These are phyloP conservation scores for Erannis defoliaria DNA, from an alignment of 2,888 invertebrate species.

Conservation along the genomic window DNA sequence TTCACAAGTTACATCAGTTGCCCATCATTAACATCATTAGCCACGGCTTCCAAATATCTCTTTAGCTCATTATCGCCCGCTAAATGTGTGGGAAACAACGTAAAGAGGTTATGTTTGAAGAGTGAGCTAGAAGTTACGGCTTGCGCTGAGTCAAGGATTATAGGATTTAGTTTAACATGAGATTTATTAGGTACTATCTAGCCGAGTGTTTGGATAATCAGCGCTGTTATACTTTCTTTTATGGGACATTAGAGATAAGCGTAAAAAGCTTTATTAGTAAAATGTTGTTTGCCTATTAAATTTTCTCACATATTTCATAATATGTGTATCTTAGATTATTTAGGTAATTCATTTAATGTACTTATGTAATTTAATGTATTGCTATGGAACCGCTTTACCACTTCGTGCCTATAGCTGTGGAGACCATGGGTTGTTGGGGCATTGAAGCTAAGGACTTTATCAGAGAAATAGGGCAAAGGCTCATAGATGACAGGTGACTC, in stretches of 20 bases:
- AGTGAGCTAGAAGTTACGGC: constrained; percentile 8
- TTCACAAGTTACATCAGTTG: constrained; percentile 8
- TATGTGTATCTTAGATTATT: not conserved
- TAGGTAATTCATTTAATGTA: not conserved
- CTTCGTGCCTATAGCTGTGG: too few relatives aligned
- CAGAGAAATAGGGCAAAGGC: too few relatives aligned
- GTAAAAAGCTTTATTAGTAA: constrained; percentile 5
- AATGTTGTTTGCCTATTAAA: constrained; percentile 1
- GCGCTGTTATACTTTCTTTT: constrained; percentile 16
- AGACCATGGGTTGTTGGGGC: too few relatives aligned
- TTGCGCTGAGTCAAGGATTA: constrained; percentile 23
- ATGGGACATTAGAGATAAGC: constrained; percentile 21
- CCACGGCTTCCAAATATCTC: constrained; percentile 7
- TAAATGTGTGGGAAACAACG: constrained; percentile 16
- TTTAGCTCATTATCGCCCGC: constrained; percentile 18
- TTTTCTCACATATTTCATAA: not conserved
- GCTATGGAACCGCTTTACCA: too few relatives aligned
- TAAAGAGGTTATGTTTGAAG: constrained; percentile 41
- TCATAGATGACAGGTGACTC: too few relatives aligned
- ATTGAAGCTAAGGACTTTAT: too few relatives aligned
- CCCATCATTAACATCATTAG: constrained; percentile 26
- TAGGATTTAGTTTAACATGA: constrained; percentile 10
- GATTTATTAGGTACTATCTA: constrained; percentile 2
- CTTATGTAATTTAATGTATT: not conserved
- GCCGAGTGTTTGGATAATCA: constrained; percentile 20